Evolutionary conservation across 2,888 invertebrate genomes (phyloP).

Genomic region (Morpho deidamia): DNA sequence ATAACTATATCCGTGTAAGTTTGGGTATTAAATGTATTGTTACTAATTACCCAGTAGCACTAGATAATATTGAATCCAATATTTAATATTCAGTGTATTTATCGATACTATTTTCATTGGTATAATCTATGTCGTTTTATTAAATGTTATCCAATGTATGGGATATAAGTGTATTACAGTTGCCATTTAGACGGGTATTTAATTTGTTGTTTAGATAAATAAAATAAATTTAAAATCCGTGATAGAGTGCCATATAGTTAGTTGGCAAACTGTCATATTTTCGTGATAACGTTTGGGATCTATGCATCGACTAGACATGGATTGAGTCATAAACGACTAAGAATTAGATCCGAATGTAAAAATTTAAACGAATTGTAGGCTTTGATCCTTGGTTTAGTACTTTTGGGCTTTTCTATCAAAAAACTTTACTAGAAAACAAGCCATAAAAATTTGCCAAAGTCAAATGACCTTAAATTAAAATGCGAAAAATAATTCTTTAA

Average conservation of each 20-base stretch:
- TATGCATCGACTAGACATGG: not conserved
- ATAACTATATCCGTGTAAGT: slow-evolving; percentile 70
- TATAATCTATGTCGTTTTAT: slow-evolving; percentile 21
- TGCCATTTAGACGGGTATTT: slow-evolving; percentile 54
- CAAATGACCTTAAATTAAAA: too few relatives aligned
- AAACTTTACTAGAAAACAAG: too few relatives aligned
- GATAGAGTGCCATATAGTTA: slow-evolving; percentile 64
- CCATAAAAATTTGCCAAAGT: too few relatives aligned
- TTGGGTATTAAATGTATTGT: slow-evolving; percentile 56
- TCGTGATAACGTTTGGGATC: not conserved
- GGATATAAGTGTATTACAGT: slow-evolving; percentile 29
- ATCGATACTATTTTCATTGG: slow-evolving; percentile 29
- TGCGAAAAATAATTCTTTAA: too few relatives aligned
- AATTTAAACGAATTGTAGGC: too few relatives aligned
- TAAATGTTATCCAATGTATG: slow-evolving; percentile 20
- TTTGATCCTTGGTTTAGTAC: too few relatives aligned
- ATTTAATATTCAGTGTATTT: slow-evolving; percentile 25
- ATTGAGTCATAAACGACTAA: too few relatives aligned
- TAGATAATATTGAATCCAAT: slow-evolving; percentile 29
- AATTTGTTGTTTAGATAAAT: slow-evolving; percentile 23
- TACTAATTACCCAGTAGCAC: slow-evolving; percentile 39
- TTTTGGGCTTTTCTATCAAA: too few relatives aligned
- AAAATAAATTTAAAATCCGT: slow-evolving; percentile 40
- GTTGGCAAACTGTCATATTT: slow-evolving; percentile 11
- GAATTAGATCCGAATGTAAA: too few relatives aligned